Evolutionary conservation across 2,113 vertebrate species (phyloP), one percentile per base, ranked within the genome.

Genomic region (Poeciliopsis turrubarensis): DNA sequence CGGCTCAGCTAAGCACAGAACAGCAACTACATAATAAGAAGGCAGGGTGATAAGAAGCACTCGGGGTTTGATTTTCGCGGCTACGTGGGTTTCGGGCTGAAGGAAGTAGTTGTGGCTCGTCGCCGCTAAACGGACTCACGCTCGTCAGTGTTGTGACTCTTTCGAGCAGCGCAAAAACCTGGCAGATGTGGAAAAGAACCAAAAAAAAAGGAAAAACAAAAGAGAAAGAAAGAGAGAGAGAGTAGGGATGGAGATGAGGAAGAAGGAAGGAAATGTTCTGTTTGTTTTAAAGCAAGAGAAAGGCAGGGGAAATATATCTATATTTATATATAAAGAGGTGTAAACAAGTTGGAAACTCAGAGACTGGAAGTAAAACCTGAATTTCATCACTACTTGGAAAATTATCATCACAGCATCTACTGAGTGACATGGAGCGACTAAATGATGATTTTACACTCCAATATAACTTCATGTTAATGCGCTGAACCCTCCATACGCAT

Each of bases 91-190:
- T 61, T 85, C 85, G 83, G 89, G 85, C 15, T 91, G 70, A 76
- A 81, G 88, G 84, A 90, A 37, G 72, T 47, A 37, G 72, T 47
- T 80, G 79, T 78, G 90, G 89, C 88, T 91, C 70, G 86, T 85
- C 68, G 86, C 89, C 86, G 85, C 92, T 93, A 87, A 37, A 95
- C 93, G 89, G 91, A 95, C 94, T 95, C 95, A 95, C 95, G 87
- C 93, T 95, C 78, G 95, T 95, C 91, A 95, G 92, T 81, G 93
- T 94, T 91, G 94, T 93, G 93, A 95, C 94, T 94, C 95, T 91
- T 95, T 95, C 95, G 75, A 95, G 94, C 94, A 95, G 95, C 91
- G 91, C 85, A 93, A 95, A 94, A 91, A 95, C 95, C 95, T 95
- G 94, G 92, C 91, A 81, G 89, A 93, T 86, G 90, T 75, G 85